Base-by-base conservation (phyloP, 2,113 vertebrate species). In the Origma solitaria region DNA sequence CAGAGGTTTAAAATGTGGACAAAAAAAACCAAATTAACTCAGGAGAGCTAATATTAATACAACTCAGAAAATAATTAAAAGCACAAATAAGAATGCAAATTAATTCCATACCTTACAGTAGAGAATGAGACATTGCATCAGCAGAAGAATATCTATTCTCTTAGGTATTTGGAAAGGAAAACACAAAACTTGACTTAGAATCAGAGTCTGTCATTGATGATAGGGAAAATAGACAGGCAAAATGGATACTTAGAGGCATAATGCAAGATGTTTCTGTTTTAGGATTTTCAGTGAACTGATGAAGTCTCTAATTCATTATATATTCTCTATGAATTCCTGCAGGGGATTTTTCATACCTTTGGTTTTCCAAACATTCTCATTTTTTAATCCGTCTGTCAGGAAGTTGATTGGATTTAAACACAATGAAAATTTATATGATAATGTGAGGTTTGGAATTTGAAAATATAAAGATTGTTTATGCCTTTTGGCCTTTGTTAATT, bases 11-110 rank as follows among this genome's bases (percentile, higher is more conserved):
- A 95, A 94, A 90, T 76, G 45, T 94, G 81, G 77, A 94, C 89
- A 91, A 58, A 95, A 96, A 97, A 95, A 85, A 89, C 17, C 56
- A 91, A 61, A 91, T 94, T 92, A 91, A 27, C 57, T 95, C 87
- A 79, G 57, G 49, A 89, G 42, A 86, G 25, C 28, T 82, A 84
- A 47, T 64, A 89, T 50, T 96, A 87, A 72, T 90, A 60, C 45
- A 72, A 76, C 11, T 69, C 37, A 69, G 37, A 95, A 95, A 85
- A 87, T 82, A 96, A 95, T 94, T 95, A 93, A 86, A 91, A 89
- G 37, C 65, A 79, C 44, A 85, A 92, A 87, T 79, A 91, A 82
- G 42, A 92, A 72, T 72, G 50, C 40, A 95, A 91, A 96, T 95
- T 79, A 89, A 94, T 82, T 91, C 61, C 31, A 57, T 91, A 88